Evolutionary conservation across 2,113 vertebrate genomes (phyloP).

Genomic region (Siniperca chuatsi): DNA sequence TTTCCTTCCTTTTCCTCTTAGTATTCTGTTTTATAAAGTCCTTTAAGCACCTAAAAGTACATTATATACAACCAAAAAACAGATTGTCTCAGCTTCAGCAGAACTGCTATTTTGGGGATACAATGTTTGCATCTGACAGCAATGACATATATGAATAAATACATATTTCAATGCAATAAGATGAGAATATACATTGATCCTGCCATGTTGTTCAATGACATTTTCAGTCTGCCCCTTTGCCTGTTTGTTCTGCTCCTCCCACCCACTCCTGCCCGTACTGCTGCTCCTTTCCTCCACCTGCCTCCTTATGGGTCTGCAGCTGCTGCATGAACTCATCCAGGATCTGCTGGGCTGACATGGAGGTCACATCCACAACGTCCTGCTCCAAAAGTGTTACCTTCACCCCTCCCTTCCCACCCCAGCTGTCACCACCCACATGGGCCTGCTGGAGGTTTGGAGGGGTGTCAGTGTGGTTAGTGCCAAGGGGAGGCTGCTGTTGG

Average conservation of each 20-base stretch:
- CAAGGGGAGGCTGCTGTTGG: conserved; percentile 30
- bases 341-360: conserved; percentile 78
- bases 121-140: conserved; percentile 3
- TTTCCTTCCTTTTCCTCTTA: background rate
- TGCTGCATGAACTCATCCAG: conserved; percentile 81
- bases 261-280: conserved; percentile 39
- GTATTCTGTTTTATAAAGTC: background rate
- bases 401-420: conserved; percentile 34
- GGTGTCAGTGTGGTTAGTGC: conserved; percentile 35
- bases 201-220: conserved; percentile 4
- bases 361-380: conserved; percentile 54
- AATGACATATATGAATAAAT: conserved; percentile 15
- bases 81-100: background rate
- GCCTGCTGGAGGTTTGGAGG: conserved; percentile 31
- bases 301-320: conserved; percentile 61
- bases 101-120: background rate
- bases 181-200: background rate
- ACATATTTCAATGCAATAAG: background rate
- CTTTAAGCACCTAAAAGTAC: background rate
- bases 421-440: conserved; percentile 38
- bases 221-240: conserved; percentile 52
- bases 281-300: conserved; percentile 50
- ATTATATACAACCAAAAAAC: background rate
- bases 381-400: conserved; percentile 50
- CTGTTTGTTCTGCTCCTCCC: conserved; percentile 29